Base-by-base conservation (phyloP, 2,113 vertebrate genomes). In the Ctenomys sociabilis region DNA sequence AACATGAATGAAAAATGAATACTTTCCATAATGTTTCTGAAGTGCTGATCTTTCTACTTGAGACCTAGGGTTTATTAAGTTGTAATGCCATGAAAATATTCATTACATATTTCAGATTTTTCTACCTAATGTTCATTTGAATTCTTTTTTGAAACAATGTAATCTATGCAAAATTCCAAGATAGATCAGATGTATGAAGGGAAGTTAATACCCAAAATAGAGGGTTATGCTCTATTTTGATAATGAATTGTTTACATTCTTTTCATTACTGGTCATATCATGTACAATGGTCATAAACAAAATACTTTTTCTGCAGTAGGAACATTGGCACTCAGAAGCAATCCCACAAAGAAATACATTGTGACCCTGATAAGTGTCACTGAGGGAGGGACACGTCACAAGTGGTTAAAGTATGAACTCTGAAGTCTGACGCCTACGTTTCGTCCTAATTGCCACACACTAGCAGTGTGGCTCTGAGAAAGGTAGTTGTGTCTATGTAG, bases 1-100 rank as follows among this genome's bases (percentile, higher is more conserved):
- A 97, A 84, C 1, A 4, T 82, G 78, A 94, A 93, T 94, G 40
- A 97, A 96, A 97, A 97, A 93, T 88, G 82, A 97, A 86, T 96
- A 94, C 4, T 70, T 96, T 35, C 83, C 16, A 59, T 84, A 96
- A 66, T 40, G 93, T 95, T 97, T 95, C 88, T 86, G 83, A 97
- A 91, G 94, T n/a, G 82, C 83, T 89, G 77, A 87, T 95, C 89
- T 93, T 85, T 95, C 86, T 94, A 63, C 72, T 93, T 88, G n/a
- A 92, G 81, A 72, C 13, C 19, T 17, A 52, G 57, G 82, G 68
- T 86, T 95, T 91, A 84, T 96, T 95, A 97, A 95, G 91, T 45
- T 92, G 54, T 81, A 90, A 83, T 28, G 8, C 57, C 40, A 94
- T 81, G 63, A 95, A 93, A 94, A 96, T 92, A 96, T 87, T 61